Evolutionary conservation across 1,140 invertebrate species (phyloP).

Genomic region (Drosophila sechellia): DNA sequence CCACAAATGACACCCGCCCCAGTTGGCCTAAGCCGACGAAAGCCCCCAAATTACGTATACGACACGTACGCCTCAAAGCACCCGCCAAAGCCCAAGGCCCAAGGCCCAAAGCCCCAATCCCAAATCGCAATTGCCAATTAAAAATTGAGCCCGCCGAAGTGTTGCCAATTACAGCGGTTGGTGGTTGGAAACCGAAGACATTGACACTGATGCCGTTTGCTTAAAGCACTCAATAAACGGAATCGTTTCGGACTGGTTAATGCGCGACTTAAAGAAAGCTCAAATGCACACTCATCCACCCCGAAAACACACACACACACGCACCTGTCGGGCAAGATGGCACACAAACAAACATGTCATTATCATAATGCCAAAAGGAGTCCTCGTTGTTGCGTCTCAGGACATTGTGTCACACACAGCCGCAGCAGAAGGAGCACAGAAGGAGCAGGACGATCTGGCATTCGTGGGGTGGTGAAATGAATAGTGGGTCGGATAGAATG

Average conservation of each 20-base stretch:
- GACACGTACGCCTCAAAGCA: slow-evolving; percentile 65
- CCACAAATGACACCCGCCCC: slow-evolving; percentile 68
- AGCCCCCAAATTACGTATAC: slow-evolving; percentile 77
- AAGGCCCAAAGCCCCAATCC: slow-evolving; percentile 18
- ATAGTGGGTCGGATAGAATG: slow-evolving; percentile 30
- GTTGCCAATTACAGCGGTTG: slow-evolving; percentile 51
- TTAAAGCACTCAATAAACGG: slow-evolving; percentile 75
- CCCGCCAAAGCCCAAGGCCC: slow-evolving; percentile 35
- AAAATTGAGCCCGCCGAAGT: slow-evolving; percentile 50
- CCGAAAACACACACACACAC: not conserved
- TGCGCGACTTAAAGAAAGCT: slow-evolving; percentile 60
- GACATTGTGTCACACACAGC: slow-evolving; percentile 40
- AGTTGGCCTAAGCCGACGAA: slow-evolving; percentile 52
- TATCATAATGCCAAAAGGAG: slow-evolving; percentile 73
- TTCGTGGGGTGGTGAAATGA: not conserved
- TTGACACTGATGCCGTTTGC: slow-evolving; percentile 36
- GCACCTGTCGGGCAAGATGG: slow-evolving; percentile 40
- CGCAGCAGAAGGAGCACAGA: too few species aligned
- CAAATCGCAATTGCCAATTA: slow-evolving; percentile 73
- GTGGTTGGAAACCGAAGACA: slow-evolving; percentile 48
- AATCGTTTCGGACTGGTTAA: slow-evolving; percentile 61
- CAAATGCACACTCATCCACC: slow-evolving; percentile 19
- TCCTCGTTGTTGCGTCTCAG: slow-evolving; percentile 45
- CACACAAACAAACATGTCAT: slow-evolving; percentile 79
- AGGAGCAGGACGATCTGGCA: slow-evolving; percentile 32